Evolutionary conservation across 2,797 vertebrate species (phyloP).

Genomic region (Kryptolebias ocellatus): DNA sequence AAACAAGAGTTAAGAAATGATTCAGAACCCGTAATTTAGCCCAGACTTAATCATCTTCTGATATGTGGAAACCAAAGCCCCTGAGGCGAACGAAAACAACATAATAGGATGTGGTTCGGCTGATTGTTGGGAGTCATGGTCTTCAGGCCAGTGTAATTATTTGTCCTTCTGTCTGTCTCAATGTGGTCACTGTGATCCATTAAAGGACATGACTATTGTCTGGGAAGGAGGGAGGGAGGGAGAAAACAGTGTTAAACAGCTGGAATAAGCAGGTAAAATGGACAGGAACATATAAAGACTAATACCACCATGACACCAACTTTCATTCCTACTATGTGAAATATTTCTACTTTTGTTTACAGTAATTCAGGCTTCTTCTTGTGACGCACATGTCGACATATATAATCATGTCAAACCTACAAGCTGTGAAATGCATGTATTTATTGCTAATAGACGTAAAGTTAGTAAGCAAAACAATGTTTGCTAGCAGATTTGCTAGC

Average conservation of each 20-base stretch:
- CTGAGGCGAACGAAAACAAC: slow-evolving; percentile 35
- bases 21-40: slow-evolving; percentile 47
- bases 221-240: slow-evolving; percentile 36
- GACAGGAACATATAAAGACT: slow-evolving; percentile 52
- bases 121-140: slow-evolving; percentile 41
- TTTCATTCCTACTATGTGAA: slow-evolving; percentile 20
- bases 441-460: too few species aligned
- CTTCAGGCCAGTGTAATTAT: slow-evolving; percentile 11
- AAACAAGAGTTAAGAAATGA: slow-evolving; percentile 31
- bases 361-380: not conserved
- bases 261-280: slow-evolving; percentile 55
- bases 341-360: not conserved
- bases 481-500: not conserved
- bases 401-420: too few species aligned
- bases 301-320: slow-evolving; percentile 42
- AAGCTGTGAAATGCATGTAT: too few species aligned
- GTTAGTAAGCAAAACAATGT: not conserved
- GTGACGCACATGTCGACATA: not conserved
- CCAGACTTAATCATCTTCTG: slow-evolving; percentile 60
- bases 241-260: not conserved
- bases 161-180: slow-evolving; percentile 24
- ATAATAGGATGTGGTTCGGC: slow-evolving; percentile 24
- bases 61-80: slow-evolving; percentile 44
- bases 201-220: slow-evolving; percentile 10
- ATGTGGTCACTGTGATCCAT: slow-evolving; percentile 59